These are phyloP conservation scores for Lasioglossum calceatum DNA, from an alignment of 2,888 invertebrate genomes.

Conservation along the genomic window DNA sequence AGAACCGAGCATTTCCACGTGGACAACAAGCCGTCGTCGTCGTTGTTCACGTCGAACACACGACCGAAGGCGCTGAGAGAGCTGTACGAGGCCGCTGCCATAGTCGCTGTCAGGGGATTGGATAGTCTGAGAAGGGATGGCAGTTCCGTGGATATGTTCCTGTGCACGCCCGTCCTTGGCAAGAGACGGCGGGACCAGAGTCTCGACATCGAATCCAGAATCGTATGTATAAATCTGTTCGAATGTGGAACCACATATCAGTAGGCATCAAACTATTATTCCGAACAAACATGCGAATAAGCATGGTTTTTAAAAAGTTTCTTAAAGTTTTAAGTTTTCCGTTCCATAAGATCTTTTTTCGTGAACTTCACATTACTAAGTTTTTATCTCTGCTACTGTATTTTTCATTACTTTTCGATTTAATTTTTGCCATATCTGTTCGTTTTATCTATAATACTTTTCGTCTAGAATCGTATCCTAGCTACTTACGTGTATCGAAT, in stretches of 20 bases:
- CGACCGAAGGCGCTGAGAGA: slow-evolving; percentile 91
- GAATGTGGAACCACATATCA: slow-evolving; percentile 13
- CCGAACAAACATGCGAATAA: neutral
- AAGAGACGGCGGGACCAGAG: slow-evolving; percentile 89
- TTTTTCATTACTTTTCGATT: no score
- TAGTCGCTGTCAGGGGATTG: slow-evolving; percentile 88
- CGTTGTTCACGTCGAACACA: slow-evolving; percentile 90
- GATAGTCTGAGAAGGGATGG: slow-evolving; percentile 88
- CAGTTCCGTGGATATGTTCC: slow-evolving; percentile 89
- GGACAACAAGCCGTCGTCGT: slow-evolving; percentile 88
- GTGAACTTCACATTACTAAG: no score
- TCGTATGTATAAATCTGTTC: slow-evolving; percentile 87
- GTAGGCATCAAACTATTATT: neutral
- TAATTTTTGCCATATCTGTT: no score
- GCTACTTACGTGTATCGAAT: no score
- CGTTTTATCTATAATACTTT: no score
- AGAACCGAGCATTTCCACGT: slow-evolving; percentile 92
- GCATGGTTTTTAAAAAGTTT: no score
- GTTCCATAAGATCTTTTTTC: no score
- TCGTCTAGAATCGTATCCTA: no score
- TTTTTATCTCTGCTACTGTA: no score
- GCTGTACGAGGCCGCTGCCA: slow-evolving; percentile 92
- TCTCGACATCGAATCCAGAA: slow-evolving; percentile 94
- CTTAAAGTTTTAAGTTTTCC: no score
- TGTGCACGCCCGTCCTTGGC: slow-evolving; percentile 93